Base-by-base conservation (phyloP, 2,113 vertebrate genomes). In the Leucoraja erinaceus region DNA sequence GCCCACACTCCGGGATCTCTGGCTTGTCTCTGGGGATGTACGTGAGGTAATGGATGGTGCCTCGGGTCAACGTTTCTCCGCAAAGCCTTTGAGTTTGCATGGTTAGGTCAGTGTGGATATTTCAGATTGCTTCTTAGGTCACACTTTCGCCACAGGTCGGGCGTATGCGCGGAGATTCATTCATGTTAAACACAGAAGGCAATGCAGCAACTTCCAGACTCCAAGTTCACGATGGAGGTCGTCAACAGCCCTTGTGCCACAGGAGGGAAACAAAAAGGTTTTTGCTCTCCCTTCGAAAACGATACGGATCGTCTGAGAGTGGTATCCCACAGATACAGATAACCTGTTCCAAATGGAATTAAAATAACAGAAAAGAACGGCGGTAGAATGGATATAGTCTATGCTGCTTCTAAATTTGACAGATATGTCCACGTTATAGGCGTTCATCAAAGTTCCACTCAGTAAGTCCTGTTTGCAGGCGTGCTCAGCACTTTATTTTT, bases 401-500 rank as follows among this genome's bases (percentile, higher is more conserved):
- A 38, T 91, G 88, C 88, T 91, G 88, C 38, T 22, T 72, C 56
- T 63, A 63, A 88, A 47, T 91, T 38, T 91, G 88, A 70, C 63
- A 54, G 88, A 70, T 70, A 22, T 20, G 90, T 91, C 90, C 38
- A 63, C 68, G 25, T 74, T 83, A 66, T 33, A 31, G 59, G 59
- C n/a, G 16, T 72, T 91, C 88, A 16, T 90, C 86, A 91, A 28
- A 14, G 90, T 28, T 91, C 8, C 90, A 63, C 16, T 72, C 66
- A 54, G 38, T 47, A 68, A 72, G 90, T 72, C 68, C 33, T 28
- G 68, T 72, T 91, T 91, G 66, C 38, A 12, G 33, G 5, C 8
- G 25, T 31, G 93, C 94, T 96, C 94, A 96, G 95, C 97, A 99
- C 94, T 99, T 99, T 94, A 98, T 97, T 97, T 99, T 99, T 95